Base-by-base conservation (phyloP, 2,888 invertebrate genomes). In the Himalopsyche anomala region DNA sequence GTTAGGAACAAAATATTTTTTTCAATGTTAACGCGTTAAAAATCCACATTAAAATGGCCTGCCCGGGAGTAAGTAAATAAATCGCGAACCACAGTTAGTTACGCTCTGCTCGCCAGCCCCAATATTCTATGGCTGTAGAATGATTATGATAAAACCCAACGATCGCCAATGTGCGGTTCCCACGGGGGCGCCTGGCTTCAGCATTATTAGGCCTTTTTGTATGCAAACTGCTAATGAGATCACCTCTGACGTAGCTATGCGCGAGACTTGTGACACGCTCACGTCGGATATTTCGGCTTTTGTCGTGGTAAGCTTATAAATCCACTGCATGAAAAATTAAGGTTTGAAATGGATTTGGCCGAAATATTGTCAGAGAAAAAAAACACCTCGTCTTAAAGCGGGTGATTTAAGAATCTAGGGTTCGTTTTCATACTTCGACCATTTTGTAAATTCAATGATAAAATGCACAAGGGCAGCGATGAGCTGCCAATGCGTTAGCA, bases 191-290 rank as follows among this genome's bases (percentile, higher is more conserved):
- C 42, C 84, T 45, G 28, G 69, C 81, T 19, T 19, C 42, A 62
- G 40, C 81, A 62, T 84, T 86, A 84, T 84, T 79, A 86, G 82
- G 82, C 79, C 79, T 84, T 51, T 86, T 84, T 86, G 86, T 84
- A 86, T 86, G 86, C 86, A 86, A 86, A 86, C 86, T 86, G 86
- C 86, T 86, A 86, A 86, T 86, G 84, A 84, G 84, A 84, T 86
- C 84, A 86, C 80, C 86, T 55, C 62, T 51, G 62, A 62, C 62
- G 62, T 62, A 62, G 62, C 62, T n/a, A 3, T 62, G 19, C 62
- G 62, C 62, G 62, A 62, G 28, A 62, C 0, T 62, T 19, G 62
- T 62, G 62, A 62, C 62, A 62, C 62, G 62, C 62, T 62, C 62
- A 28, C 62, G 62, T 62, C 62, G 5, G 62, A 62, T 62, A 4